These are phyloP conservation scores for Sebastes fasciatus DNA, from an alignment of 2,113 vertebrate genomes.

Conservation along the genomic window DNA sequence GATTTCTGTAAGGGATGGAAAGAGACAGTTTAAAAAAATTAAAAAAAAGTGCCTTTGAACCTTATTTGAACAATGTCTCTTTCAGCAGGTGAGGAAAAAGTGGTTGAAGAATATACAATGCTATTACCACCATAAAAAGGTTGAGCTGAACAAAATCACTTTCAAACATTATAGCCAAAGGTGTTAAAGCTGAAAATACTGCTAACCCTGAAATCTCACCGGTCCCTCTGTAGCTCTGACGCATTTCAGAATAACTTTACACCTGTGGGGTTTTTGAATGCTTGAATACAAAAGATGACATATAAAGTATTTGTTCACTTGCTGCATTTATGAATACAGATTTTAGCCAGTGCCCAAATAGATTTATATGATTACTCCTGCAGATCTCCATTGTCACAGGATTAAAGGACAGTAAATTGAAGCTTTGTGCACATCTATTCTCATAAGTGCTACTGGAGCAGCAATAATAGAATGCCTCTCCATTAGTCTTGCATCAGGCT, in stretches of 20 bases:
- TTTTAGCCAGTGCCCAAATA: constrained; percentile 35
- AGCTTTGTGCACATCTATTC: constrained; percentile 60
- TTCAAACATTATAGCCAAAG: constrained; percentile 30
- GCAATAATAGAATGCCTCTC: constrained; percentile 72
- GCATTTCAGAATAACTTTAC: neutral
- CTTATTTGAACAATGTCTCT: constrained; percentile 36
- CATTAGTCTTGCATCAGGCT: constrained; percentile 71
- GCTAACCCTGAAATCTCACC: constrained; percentile 62
- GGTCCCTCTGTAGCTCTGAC: constrained; percentile 8
- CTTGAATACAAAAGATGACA: constrained; percentile 8
- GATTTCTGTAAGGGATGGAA: constrained; percentile 89
- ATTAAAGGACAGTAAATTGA: constrained; percentile 65
- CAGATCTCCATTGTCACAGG: constrained; percentile 47
- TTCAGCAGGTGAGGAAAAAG: constrained; percentile 34
- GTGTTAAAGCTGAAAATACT: constrained; percentile 49
- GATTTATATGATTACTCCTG: constrained; percentile 52
- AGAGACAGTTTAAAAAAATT: neutral
- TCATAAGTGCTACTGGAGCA: constrained; percentile 60
- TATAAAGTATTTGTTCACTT: constrained; percentile 13
- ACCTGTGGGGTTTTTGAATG: neutral
- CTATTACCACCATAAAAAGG: constrained; percentile 13
- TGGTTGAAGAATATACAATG: constrained; percentile 28
- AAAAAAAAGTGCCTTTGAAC: constrained; percentile 21
- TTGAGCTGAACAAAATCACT: constrained; percentile 34
- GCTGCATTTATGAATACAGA: neutral